These are phyloP conservation scores for Palythoa grandis DNA, from an alignment of 92 coral and sea anemone genomes.

Conservation along the genomic window DNA sequence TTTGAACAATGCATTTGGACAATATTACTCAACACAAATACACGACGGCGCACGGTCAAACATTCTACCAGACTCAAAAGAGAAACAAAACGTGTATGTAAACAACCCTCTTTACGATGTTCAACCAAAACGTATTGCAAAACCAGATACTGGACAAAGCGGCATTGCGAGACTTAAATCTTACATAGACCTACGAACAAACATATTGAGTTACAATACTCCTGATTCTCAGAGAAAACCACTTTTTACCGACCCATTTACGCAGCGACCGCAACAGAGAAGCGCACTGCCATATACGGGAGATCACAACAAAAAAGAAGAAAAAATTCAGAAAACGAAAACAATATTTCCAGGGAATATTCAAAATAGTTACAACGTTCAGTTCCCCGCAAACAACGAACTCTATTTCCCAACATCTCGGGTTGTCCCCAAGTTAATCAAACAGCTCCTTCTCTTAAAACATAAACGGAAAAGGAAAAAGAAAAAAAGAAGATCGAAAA, in stretches of 20 bases:
- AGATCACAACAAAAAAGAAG: background rate
- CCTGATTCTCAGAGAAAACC: background rate
- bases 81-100: background rate
- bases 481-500: background rate
- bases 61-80: background rate
- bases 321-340: background rate
- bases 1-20: background rate
- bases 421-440: background rate
- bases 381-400: constrained; percentile 4
- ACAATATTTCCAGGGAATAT: background rate
- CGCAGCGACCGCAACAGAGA: background rate
- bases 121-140: background rate
- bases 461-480: constrained; percentile 36
- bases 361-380: background rate
- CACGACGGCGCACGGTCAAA: background rate
- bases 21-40: background rate
- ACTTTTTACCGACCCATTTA: background rate
- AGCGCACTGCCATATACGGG: background rate
- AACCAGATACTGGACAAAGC: background rate
- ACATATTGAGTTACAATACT: background rate
- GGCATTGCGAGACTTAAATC: background rate
- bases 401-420: background rate
- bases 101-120: background rate
- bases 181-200: background rate
- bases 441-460: constrained; percentile 23